Evolutionary conservation across 2,888 invertebrate species (phyloP).

Genomic region (Heliconius ismenius): DNA sequence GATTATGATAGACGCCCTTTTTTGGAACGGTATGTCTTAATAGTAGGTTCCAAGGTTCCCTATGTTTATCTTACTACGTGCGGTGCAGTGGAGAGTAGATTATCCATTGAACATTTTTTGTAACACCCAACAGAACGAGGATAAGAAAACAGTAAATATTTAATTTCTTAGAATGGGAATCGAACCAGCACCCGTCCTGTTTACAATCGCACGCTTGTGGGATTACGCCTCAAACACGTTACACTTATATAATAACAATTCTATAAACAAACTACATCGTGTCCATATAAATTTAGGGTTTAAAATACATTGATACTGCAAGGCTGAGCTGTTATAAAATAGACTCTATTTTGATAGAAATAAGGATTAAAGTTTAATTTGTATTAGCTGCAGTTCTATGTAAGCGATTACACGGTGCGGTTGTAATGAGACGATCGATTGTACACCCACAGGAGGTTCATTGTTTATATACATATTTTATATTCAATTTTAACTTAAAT

Average conservation of each 20-base stretch:
- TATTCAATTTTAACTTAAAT: background rate
- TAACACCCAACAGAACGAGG: too few relatives aligned
- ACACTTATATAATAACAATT: background rate
- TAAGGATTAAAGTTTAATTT: conserved; percentile 21
- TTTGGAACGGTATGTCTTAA: too few relatives aligned
- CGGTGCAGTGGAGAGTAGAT: too few relatives aligned
- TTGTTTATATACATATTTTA: background rate
- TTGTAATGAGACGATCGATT: conserved; percentile 56
- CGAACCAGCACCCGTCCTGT: too few relatives aligned
- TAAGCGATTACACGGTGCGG: conserved; percentile 51
- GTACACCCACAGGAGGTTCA: conserved; percentile 29
- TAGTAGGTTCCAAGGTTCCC: too few relatives aligned
- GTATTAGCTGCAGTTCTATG: conserved; percentile 36
- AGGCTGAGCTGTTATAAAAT: conserved; percentile 9
- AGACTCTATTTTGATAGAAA: background rate
- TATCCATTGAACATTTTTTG: too few relatives aligned
- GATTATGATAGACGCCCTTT: too few relatives aligned
- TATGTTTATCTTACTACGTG: too few relatives aligned
- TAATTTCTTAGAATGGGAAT: too few relatives aligned
- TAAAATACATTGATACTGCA: background rate
- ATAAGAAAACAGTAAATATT: too few relatives aligned
- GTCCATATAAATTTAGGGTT: background rate
- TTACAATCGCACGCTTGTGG: too few relatives aligned
- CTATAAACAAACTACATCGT: background rate
- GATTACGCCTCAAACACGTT: background rate